Evolutionary conservation across 2,797 vertebrate species (phyloP), one percentile per base, ranked within the genome.

Genomic region (Lutjanus argentimaculatus): DNA sequence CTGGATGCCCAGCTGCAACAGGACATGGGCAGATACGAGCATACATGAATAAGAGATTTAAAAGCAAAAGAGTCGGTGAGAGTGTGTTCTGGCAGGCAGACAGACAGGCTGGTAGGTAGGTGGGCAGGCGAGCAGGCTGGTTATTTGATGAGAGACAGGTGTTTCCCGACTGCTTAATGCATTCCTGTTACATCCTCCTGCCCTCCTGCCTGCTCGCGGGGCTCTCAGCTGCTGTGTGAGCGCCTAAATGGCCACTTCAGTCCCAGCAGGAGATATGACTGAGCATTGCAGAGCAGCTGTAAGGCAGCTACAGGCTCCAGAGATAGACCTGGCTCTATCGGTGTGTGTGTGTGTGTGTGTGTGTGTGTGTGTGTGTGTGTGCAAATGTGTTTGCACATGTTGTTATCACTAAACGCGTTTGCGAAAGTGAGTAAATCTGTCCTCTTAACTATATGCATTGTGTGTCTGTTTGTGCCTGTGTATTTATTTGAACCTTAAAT

Each of bases 71-170:
- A 6, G 0, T 19, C 14, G 19, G n/a, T 63, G 61, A 55, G 71
- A 66, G 71, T 63, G 75, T 89, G 77, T 68, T 78, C 76, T 84
- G 69, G 78, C 82, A 71, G 49, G 71, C 79, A 90, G 79, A 75
- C 82, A 82, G 82, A 77, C 89, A 85, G 82, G 64, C 74, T n/a
- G 16, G 79, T 49, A 67, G 80, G 79, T 88, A 79, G 91, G 75
- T 87, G 78, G 79, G 87, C 78, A 73, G 82, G 53, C 65, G 52
- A 70, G 65, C 79, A 65, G 84, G 64, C 74, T 85, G 86, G 85
- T 84, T 88, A 84, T 91, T 87, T 92, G 89, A 94, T 95, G 91
- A 89, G 87, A 94, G 89, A 83, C 92, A 93, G 91, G 92, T 94
- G 93, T 93, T 93, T 94, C 86, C 75, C 53, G 61, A 56, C 84